Evolutionary conservation across 2,113 vertebrate species (phyloP).

Genomic region (Ceratotherium simum): DNA sequence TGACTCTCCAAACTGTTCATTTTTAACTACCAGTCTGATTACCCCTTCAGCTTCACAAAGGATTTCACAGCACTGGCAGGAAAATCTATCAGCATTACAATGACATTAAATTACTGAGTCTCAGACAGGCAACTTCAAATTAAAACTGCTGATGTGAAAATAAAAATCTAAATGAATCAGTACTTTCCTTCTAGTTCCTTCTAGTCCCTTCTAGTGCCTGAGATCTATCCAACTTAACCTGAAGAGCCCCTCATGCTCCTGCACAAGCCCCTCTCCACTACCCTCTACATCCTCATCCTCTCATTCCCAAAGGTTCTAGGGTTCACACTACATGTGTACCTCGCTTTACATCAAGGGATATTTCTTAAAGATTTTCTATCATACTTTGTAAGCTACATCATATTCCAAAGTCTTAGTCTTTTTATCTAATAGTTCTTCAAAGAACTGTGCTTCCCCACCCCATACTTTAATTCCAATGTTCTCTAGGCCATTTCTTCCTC

Average conservation of each 20-base stretch:
- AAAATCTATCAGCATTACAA: constrained; percentile 12
- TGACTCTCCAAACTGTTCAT: constrained; percentile 52
- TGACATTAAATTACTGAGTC: constrained; percentile 52
- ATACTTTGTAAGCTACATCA: neutral
- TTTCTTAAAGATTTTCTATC: neutral
- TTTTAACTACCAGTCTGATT: constrained; percentile 60
- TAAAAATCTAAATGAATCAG: constrained; percentile 17
- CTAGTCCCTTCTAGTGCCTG: neutral
- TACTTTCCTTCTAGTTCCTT: neutral
- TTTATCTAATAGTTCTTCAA: neutral
- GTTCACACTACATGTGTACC: neutral
- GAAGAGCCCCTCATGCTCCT: neutral
- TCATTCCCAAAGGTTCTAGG: neutral
- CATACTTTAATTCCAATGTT: neutral
- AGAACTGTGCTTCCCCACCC: neutral
- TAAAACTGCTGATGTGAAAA: constrained; percentile 57
- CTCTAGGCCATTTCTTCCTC: neutral
- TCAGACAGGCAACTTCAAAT: constrained; percentile 43
- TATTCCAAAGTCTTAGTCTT: neutral
- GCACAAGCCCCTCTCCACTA: neutral
- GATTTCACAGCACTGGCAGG: constrained; percentile 11
- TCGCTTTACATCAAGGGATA: neutral
- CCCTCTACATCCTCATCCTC: neutral
- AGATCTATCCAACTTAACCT: neutral
- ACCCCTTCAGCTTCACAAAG: neutral